Evolutionary conservation across 1,140 invertebrate species (phyloP), one percentile per base, ranked within the genome.

Genomic region (Marisa cornuarietis): DNA sequence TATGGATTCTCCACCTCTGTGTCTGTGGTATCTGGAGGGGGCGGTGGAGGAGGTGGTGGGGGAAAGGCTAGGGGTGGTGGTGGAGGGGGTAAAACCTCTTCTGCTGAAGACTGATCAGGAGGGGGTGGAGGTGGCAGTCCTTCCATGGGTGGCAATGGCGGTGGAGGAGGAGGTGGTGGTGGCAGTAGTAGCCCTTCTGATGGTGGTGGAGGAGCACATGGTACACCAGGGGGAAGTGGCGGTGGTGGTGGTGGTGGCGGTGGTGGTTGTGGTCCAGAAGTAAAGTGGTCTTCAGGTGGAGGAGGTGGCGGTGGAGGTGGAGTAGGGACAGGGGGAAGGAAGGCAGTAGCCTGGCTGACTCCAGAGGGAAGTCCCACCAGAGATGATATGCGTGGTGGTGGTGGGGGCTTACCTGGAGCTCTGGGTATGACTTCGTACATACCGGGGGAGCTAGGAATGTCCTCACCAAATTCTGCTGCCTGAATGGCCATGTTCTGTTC

Each of bases 1-100:
- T 82, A 82, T 3, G 81, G 81, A 54, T 82, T 85, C 61, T 83
- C 83, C 77, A 78, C 78, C 22, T 68, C 80, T 24, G 83, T 63
- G 71, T 72, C 78, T 18, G 18, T 51, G 42, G 22, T 62, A 26
- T 18, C 42, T 54, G 83, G 83, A 49, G 82, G 85, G 42, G n/a
- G 74, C 71, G 62, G 83, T 52, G 18, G 75, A 75, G 49, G 76
- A 61, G 49, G 76, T 58, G 65, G 81, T 52, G 63, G 61, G 24
- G 75, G 68, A 8, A 51, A 76, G 80, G 83, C 51, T 77, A 82
- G 65, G 10, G 83, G 81, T 52, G 81, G 80, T 68, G 81, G 80
- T 26, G 72, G 80, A 71, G 62, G 78, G n/a, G 71, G 78, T 24
- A 76, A 62, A 22, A 13, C 26, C 16, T 58, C 77, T 63, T 78